These are phyloP conservation scores for Rhinoderma darwinii DNA, from an alignment of 2,113 vertebrate species.

Conservation along the genomic window DNA sequence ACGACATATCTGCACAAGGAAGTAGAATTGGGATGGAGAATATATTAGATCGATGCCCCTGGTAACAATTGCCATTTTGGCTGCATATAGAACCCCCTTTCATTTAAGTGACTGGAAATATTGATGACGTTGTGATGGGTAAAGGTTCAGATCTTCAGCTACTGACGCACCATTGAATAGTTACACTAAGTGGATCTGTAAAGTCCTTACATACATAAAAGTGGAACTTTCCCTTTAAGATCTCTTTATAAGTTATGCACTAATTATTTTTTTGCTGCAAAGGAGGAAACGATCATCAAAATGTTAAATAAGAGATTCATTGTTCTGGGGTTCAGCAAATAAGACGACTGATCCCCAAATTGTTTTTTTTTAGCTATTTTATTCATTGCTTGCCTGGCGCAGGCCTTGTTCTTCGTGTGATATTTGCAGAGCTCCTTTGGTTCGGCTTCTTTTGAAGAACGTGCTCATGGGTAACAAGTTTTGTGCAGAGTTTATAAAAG, in stretches of 20 bases:
- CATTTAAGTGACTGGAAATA: not conserved
- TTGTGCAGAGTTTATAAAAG: slow-evolving; percentile 1
- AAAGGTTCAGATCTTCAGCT: not conserved
- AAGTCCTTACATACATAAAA: not conserved
- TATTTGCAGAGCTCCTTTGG: not conserved
- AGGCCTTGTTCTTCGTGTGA: not conserved
- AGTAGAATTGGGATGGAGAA: no score
- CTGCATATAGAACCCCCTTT: not conserved
- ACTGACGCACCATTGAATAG: not conserved
- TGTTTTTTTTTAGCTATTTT: not conserved
- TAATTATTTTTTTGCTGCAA: not conserved
- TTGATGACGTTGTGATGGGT: not conserved
- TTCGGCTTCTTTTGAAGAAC: not conserved
- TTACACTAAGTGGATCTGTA: not conserved
- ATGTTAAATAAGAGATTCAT: slow-evolving; percentile 4
- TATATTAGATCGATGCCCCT: not conserved
- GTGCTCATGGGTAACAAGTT: not conserved
- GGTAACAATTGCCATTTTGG: not conserved
- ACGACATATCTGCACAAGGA: no score
- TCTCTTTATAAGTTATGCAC: not conserved
- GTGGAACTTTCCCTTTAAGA: not conserved
- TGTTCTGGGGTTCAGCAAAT: not conserved
- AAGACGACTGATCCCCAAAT: not conserved
- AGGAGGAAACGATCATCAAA: not conserved
- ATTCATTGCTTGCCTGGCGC: not conserved